Evolutionary conservation across 2,113 vertebrate genomes (phyloP).

Genomic region (Crotalus tigris): DNA sequence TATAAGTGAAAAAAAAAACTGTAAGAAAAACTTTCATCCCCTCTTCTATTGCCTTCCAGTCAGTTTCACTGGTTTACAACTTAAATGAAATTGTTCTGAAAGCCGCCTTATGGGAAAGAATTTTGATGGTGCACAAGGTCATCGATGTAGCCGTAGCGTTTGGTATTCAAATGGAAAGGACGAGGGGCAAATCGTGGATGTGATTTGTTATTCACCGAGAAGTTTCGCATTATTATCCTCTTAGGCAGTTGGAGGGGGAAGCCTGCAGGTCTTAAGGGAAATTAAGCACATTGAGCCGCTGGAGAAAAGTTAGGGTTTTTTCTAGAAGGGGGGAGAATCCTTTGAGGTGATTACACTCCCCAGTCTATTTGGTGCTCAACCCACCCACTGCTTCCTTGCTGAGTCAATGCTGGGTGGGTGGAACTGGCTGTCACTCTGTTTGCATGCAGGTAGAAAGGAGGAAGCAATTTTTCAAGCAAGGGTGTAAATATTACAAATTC

Average conservation of each 20-base stretch:
- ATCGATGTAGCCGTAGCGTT: not conserved
- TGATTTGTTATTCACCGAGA: not conserved
- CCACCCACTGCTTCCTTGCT: constrained; percentile 22
- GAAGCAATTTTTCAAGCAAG: constrained; percentile 21
- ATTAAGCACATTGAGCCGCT: constrained; percentile 22
- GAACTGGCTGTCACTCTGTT: not conserved
- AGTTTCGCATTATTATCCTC: not conserved
- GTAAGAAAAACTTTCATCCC: not conserved
- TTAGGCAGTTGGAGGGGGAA: constrained; percentile 11
- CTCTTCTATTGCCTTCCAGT: not conserved
- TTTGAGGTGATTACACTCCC: constrained; percentile 38
- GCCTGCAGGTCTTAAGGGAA: constrained; percentile 3
- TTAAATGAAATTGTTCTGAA: not conserved
- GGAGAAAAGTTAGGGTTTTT: constrained; percentile 2
- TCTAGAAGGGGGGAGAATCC: not conserved
- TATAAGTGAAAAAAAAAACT: not conserved
- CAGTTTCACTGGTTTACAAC: not conserved
- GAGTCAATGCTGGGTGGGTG: constrained; percentile 54
- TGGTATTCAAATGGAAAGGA: not conserved
- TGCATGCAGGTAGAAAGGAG: not conserved
- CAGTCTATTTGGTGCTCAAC: constrained; percentile 39
- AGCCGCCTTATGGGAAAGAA: not conserved
- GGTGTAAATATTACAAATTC: constrained; percentile 21
- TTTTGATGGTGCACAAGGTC: not conserved
- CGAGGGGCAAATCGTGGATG: not conserved